Conservation (phyloP, 2,888 invertebrate species). For the Sminthurinus aureus region DNA sequence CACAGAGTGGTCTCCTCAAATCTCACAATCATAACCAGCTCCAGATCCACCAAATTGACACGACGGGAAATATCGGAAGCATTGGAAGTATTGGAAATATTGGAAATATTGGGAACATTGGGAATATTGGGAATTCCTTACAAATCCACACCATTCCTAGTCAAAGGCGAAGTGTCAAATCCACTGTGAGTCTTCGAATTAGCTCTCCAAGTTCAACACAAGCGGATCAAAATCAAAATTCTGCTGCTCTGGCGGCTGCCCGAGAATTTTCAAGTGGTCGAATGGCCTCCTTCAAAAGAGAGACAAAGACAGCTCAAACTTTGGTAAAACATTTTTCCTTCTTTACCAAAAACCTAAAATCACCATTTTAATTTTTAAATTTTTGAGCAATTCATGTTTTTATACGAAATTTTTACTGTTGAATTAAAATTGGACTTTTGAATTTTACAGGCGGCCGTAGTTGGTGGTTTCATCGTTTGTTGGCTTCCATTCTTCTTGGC, state of each 20-base stretch:
- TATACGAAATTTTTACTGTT: too few species aligned
- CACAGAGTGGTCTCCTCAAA: neutral
- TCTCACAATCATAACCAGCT: conserved; percentile 16
- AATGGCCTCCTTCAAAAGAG: conserved; percentile 69
- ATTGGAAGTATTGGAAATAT: conserved; percentile 19
- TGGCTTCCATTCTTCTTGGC: conserved; percentile 89
- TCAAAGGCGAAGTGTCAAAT: conserved; percentile 37
- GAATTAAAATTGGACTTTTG: too few species aligned
- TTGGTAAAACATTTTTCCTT: conserved; percentile 67
- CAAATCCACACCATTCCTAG: conserved; percentile 33
- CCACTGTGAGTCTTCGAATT: conserved; percentile 30
- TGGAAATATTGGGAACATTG: neutral
- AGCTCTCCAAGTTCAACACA: conserved; percentile 6
- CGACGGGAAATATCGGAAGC: neutral
- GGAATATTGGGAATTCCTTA: conserved; percentile 31
- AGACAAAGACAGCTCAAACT: conserved; percentile 88
- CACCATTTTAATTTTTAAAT: too few species aligned
- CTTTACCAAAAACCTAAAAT: too few species aligned
- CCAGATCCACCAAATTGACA: too few species aligned
- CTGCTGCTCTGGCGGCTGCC: conserved; percentile 37
- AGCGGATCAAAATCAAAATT: conserved; percentile 53
- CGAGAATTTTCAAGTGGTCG: conserved; percentile 58
- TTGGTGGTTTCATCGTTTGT: conserved; percentile 74
- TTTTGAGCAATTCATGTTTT: too few species aligned
- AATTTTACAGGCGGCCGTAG: too few species aligned